Percentiles rank a stretch among this genome's conserved stretches.
phyloP scores from a whole-genome alignment of 2,888 invertebrate genomes.

The Balanococcus diminutus region DNA sequence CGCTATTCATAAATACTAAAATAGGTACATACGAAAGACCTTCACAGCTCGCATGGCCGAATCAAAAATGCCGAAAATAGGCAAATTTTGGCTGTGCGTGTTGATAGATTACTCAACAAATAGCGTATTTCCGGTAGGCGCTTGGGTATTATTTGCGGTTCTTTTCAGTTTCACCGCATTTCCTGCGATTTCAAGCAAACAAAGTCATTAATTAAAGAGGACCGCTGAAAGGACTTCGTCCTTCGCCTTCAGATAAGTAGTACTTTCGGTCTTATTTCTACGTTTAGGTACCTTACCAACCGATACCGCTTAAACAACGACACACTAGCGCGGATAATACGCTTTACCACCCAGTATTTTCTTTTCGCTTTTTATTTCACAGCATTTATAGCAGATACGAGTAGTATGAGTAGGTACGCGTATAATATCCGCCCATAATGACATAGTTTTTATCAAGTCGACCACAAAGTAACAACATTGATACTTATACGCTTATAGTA shows the following conservation, averaged over 20 bases:
- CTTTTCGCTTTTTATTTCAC: conserved; percentile 32
- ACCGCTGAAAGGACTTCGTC: conserved; percentile 52
- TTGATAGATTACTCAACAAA: conserved; percentile 51
- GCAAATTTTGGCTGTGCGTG: conserved; percentile 49
- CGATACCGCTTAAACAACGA: conserved; percentile 40
- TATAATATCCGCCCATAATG: conserved; percentile 42
- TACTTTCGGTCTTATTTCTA: conserved; percentile 43
- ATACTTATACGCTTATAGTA: too few species aligned
- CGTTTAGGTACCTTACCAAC: conserved; percentile 40
- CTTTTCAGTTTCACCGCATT: conserved; percentile 52
- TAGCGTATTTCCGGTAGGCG: conserved; percentile 55
- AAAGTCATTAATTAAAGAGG: conserved; percentile 55
- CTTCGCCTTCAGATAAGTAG: conserved; percentile 45
- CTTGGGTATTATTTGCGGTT: conserved; percentile 54
- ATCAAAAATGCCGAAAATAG: conserved; percentile 23
- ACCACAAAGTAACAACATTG: conserved; percentile 36
- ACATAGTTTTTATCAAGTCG: conserved; percentile 50
- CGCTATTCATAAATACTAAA: neutral
- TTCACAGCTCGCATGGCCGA: neutral
- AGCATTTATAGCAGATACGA: conserved; percentile 4
- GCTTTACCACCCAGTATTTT: conserved; percentile 47
- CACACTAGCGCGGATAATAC: neutral
- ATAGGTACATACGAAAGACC: neutral
- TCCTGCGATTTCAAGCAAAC: conserved; percentile 55
- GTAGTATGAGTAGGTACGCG: neutral